Evolutionary conservation across 2,113 vertebrate species (phyloP).

Genomic region (Actenoides lindsayi): DNA sequence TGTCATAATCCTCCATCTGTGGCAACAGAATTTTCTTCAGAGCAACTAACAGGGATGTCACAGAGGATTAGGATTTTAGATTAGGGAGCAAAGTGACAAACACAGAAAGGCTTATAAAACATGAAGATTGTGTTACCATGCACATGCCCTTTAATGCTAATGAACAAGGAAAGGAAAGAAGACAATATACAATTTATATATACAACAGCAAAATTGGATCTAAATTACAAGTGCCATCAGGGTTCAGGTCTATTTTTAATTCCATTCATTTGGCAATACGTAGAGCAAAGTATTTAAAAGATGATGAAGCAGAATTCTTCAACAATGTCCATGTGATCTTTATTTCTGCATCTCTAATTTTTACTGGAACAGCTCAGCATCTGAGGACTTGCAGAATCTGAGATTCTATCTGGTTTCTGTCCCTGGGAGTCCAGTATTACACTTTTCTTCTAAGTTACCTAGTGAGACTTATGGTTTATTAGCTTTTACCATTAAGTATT

Average conservation of each 20-base stretch:
- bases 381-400: background rate
- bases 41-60: conserved; percentile 37
- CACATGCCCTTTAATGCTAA: conserved; percentile 18
- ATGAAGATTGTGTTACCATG: background rate
- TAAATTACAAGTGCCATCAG: background rate
- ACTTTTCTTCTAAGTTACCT: background rate
- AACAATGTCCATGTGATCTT: background rate
- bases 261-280: background rate
- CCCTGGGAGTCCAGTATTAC: background rate
- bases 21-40: conserved; percentile 30
- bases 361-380: background rate
- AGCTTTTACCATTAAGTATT: background rate
- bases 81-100: background rate
- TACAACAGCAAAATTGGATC: background rate
- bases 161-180: background rate
- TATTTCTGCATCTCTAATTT: background rate
- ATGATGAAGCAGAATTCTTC: background rate
- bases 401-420: background rate
- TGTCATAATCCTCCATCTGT: conserved; percentile 35
- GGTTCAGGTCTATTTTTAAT: conserved; percentile 15
- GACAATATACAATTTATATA: background rate
- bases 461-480: background rate
- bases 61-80: conserved; percentile 49
- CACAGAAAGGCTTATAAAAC: conserved; percentile 14
- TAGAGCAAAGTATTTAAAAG: background rate